A percentile compares a stretch with the other conserved stretches of the same genome.
These are phyloP conservation scores for Ammodramus savannarum DNA, from an alignment of 2,113 vertebrate species.

Conservation along the genomic window DNA sequence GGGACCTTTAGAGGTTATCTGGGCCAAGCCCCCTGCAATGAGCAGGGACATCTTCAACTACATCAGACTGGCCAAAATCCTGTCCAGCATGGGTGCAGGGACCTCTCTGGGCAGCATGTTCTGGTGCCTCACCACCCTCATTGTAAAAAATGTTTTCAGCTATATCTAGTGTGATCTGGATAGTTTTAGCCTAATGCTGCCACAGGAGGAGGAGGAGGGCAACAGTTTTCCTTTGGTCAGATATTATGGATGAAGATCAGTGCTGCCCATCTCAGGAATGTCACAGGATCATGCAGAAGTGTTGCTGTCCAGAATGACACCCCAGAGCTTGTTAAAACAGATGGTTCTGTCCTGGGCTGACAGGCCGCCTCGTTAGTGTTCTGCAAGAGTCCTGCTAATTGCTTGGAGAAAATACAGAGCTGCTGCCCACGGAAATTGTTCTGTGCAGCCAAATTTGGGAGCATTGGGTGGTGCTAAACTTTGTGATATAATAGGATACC, in stretches of 20 bases:
- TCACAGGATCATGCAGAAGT: neutral
- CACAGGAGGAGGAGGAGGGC: neutral
- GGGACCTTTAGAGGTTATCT: neutral
- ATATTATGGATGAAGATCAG: neutral
- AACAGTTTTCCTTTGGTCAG: neutral
- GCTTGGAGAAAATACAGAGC: neutral
- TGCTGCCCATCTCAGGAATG: neutral
- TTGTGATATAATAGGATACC: neutral
- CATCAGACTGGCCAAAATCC: neutral
- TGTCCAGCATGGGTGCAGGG: neutral
- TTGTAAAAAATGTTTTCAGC: neutral
- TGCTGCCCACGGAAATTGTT: neutral
- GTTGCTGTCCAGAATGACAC: neutral
- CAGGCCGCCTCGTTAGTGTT: neutral
- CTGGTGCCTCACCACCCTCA: neutral
- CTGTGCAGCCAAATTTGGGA: neutral
- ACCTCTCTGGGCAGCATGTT: neutral
- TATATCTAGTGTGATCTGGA: neutral
- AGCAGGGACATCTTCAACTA: neutral
- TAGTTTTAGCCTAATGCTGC: neutral
- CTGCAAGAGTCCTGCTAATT: slow-evolving; percentile 24
- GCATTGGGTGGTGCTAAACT: neutral
- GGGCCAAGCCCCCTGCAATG: neutral
- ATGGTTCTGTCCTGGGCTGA: neutral
- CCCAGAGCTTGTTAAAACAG: neutral